Conservation (phyloP, 2,113 vertebrate genomes). For the Alexandromys fortis region DNA sequence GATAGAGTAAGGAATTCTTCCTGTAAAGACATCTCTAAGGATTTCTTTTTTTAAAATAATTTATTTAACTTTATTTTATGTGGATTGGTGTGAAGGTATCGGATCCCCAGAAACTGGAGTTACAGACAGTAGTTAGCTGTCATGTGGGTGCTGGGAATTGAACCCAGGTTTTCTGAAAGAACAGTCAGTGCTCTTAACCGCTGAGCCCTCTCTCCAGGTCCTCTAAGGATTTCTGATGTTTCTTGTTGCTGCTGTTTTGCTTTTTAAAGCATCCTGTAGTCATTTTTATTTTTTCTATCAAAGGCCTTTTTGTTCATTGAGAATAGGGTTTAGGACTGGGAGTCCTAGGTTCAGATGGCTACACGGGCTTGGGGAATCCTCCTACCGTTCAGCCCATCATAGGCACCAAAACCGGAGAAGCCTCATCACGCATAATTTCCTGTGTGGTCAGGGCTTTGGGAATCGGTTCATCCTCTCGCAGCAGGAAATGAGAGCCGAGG, state of each 20-base stretch:
- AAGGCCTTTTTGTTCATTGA: background rate
- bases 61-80: no score
- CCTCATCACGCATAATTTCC: background rate
- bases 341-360: background rate
- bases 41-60: background rate
- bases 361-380: no score
- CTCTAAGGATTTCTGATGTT: background rate
- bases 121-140: no score
- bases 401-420: background rate
- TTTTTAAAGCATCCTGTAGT: background rate
- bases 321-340: background rate
- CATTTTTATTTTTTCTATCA: background rate
- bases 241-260: background rate
- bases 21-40: background rate
- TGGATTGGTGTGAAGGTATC: no score
- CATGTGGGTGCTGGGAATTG: no score
- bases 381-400: background rate
- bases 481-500: background rate
- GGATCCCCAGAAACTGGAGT: no score
- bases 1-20: background rate
- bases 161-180: no score
- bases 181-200: no score
- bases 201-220: no score
- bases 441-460: background rate
- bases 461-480: background rate